phyloP scores from a whole-genome alignment of 2,888 invertebrate genomes.

The Deroplatys truncata region DNA sequence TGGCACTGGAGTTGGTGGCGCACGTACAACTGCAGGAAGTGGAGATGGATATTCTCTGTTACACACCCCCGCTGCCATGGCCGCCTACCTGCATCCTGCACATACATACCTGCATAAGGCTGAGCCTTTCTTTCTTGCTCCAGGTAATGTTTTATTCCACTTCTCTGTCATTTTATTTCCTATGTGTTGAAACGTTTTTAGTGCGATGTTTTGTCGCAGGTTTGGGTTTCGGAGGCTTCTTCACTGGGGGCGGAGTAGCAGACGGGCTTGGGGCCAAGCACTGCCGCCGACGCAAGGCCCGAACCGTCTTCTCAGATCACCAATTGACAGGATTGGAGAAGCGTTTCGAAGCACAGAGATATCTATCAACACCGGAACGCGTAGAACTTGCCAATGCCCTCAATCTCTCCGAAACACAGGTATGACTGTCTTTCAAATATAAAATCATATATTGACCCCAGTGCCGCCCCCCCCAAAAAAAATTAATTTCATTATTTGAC shows the following conservation, averaged over 20 bases:
- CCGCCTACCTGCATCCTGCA: conserved; percentile 24
- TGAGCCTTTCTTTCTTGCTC: conserved; percentile 39
- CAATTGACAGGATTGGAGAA: conserved; percentile 81
- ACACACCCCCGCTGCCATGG: conserved; percentile 21
- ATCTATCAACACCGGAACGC: conserved; percentile 92
- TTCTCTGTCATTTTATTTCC: conserved; percentile 6
- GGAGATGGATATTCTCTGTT: conserved; percentile 35
- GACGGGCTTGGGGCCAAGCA: conserved; percentile 79
- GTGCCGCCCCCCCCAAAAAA: no score
- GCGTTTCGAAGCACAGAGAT: conserved; percentile 89
- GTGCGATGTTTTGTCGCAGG: conserved; percentile 41
- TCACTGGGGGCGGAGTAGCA: conserved; percentile 61
- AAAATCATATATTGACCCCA: not conserved
- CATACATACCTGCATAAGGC: conserved; percentile 49
- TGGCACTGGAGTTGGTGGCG: not conserved
- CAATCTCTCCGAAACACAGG: conserved; percentile 86
- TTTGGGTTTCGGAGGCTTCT: conserved; percentile 58
- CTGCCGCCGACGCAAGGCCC: conserved; percentile 90
- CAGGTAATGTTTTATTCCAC: conserved; percentile 34
- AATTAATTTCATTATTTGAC: no score
- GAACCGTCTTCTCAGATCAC: conserved; percentile 77
- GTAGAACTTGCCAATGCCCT: conserved; percentile 91
- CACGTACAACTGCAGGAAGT: not conserved
- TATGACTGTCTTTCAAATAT: conserved; percentile 33
- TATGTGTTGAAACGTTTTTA: not conserved